Evolutionary conservation across 1,140 invertebrate species (phyloP).

Genomic region (Apolygus lucorum): DNA sequence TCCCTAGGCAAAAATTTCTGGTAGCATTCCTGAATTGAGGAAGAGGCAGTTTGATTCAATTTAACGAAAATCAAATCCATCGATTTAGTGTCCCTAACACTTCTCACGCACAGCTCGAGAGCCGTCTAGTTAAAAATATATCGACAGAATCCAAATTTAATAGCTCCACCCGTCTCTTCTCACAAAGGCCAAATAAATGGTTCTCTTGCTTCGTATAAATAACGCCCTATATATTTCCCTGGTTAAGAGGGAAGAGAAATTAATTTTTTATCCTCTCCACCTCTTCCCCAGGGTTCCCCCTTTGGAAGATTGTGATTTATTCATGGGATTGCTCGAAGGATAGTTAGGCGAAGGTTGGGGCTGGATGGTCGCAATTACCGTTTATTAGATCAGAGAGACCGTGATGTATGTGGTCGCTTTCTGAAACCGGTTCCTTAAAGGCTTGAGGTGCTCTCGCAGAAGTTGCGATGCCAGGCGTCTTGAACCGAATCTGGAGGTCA

Average conservation of each 20-base stretch:
- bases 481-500: not conserved
- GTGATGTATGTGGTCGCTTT: not conserved
- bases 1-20: too few relatives aligned
- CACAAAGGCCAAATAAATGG: not conserved
- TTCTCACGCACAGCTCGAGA: not conserved
- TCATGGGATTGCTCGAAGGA: not conserved
- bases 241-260: not conserved
- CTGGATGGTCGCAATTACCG: conserved; percentile 12
- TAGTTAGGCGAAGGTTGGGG: not conserved
- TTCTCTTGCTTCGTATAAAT: not conserved
- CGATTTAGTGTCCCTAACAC: too few relatives aligned
- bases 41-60: too few relatives aligned
- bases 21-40: too few relatives aligned
- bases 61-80: too few relatives aligned
- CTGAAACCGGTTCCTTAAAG: not conserved
- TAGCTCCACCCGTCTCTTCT: not conserved
- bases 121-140: not conserved
- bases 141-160: not conserved
- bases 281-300: not conserved
- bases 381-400: conserved; percentile 5
- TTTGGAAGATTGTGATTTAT: conserved; percentile 1
- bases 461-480: not conserved
- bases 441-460: not conserved
- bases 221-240: not conserved
- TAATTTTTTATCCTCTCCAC: not conserved